Percentiles rank a stretch among this genome's conserved stretches.
Conservation (phyloP, 2,888 invertebrate genomes). For the Slavum lentiscoides region DNA sequence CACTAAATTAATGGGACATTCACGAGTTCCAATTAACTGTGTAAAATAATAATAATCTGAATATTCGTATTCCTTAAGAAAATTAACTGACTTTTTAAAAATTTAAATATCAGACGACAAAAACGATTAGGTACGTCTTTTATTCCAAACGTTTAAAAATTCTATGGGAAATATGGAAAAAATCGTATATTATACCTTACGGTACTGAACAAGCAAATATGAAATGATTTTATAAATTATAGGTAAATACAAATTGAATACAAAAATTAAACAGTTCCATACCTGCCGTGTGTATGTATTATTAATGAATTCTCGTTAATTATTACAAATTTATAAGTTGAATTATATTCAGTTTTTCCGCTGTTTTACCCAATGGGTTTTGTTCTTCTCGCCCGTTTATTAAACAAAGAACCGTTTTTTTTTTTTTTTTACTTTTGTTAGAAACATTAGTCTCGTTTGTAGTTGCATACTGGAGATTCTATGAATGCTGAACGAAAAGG, state of each 20-base stretch:
- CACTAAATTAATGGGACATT: no score
- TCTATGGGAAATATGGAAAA: no score
- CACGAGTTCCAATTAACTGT: no score
- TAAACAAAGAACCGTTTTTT: conserved; percentile 36
- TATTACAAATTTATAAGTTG: conserved; percentile 33
- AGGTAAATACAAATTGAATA: background rate
- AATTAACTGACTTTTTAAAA: no score
- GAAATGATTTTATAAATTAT: background rate
- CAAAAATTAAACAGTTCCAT: background rate
- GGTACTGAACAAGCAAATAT: background rate
- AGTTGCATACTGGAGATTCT: conserved; percentile 10
- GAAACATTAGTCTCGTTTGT: conserved; percentile 38
- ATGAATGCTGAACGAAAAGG: conserved; percentile 22
- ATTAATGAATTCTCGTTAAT: conserved; percentile 28
- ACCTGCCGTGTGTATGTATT: background rate
- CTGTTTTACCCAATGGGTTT: conserved; percentile 32
- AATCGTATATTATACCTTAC: no score
- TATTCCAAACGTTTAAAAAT: no score
- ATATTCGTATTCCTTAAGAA: no score
- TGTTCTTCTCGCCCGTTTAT: conserved; percentile 20
- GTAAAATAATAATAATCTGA: no score
- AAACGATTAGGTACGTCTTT: no score
- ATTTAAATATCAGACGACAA: no score
- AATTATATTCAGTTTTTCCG: conserved; percentile 30
- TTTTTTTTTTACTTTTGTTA: background rate